Percentiles rank a stretch among this genome's conserved stretches.
Conservation (phyloP, 2,113 vertebrate genomes). For the Tamias sibiricus region DNA sequence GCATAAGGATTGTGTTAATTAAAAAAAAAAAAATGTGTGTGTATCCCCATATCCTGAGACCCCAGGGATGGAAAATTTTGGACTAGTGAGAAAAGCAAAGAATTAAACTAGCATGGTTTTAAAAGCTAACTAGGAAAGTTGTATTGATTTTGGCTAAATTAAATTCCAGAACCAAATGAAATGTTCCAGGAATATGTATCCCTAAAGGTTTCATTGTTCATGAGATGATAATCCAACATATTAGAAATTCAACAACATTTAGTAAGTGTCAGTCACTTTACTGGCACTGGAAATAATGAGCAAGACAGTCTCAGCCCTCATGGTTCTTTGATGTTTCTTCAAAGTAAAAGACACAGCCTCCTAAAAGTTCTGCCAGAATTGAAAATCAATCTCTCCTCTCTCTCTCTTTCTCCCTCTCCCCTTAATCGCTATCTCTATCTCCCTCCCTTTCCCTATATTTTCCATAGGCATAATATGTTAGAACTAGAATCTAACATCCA, state of each 20-base stretch:
- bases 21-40: neutral
- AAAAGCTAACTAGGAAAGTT: neutral
- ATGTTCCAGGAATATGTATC: neutral
- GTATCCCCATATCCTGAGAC: neutral
- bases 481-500: neutral
- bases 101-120: conserved; percentile 5
- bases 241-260: neutral
- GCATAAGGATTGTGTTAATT: neutral
- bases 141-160: conserved; percentile 9
- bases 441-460: neutral
- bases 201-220: conserved; percentile 16
- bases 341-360: neutral
- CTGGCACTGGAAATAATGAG: neutral
- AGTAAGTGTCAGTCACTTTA: neutral
- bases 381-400: neutral
- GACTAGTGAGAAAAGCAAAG: conserved; percentile 17
- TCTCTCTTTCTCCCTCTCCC: neutral
- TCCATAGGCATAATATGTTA: neutral
- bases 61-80: neutral
- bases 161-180: conserved; percentile 46
- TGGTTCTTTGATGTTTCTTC: neutral
- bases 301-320: neutral
- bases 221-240: neutral
- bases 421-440: neutral
- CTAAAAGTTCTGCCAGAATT: neutral